phyloP scores from a whole-genome alignment of 2,888 invertebrate species.

The Macrosiphum euphorbiae region DNA sequence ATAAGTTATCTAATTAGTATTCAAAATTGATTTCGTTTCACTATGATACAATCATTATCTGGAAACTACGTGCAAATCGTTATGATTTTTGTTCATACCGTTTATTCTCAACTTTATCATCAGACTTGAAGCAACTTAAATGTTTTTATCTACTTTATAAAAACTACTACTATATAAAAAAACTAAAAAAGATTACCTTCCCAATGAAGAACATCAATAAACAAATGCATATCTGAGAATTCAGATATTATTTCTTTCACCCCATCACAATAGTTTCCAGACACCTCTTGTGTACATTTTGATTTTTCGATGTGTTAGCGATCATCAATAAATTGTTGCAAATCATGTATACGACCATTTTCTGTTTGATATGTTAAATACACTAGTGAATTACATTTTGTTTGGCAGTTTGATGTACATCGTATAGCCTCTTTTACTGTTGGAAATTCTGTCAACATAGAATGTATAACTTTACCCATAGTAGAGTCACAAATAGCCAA shows the following conservation, averaged over 20 bases:
- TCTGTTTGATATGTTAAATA: too few relatives aligned
- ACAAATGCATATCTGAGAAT: slow-evolving; percentile 16
- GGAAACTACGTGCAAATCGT: not conserved
- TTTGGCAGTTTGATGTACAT: too few relatives aligned
- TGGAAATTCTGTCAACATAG: too few relatives aligned
- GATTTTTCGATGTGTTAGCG: too few relatives aligned
- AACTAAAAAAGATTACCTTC: not conserved
- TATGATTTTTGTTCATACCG: not conserved
- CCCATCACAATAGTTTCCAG: too few relatives aligned
- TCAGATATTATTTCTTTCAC: slow-evolving; percentile 12
- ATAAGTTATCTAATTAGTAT: not conserved
- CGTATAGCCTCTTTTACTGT: too few relatives aligned
- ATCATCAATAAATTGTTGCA: too few relatives aligned
- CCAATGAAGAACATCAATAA: not conserved
- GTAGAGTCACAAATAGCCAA: too few relatives aligned
- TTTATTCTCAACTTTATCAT: not conserved
- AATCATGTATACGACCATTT: too few relatives aligned
- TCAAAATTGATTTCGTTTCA: not conserved
- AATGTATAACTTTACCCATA: too few relatives aligned
- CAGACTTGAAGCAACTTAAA: not conserved
- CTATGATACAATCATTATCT: not conserved
- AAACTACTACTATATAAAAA: not conserved
- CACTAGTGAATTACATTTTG: too few relatives aligned
- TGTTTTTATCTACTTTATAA: not conserved
- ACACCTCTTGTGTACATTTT: too few relatives aligned